Conservation (phyloP, 1,140 invertebrate genomes). For the Trichonephila clavata region DNA sequence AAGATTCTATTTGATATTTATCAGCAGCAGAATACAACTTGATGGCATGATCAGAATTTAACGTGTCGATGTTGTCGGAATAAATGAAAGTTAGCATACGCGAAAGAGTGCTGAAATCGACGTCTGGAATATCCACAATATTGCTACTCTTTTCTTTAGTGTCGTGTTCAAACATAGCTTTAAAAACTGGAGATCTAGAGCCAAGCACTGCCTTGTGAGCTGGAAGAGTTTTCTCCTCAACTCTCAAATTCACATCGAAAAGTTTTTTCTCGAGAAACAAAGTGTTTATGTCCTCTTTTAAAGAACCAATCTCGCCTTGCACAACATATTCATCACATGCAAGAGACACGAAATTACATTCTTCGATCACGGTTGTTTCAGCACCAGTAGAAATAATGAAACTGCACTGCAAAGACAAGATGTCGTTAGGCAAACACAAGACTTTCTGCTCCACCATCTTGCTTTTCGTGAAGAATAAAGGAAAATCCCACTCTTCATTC, state of each 20-base stretch:
- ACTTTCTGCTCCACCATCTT: background rate
- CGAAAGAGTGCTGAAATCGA: background rate
- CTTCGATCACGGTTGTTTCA: background rate
- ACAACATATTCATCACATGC: background rate
- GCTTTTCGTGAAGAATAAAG: background rate
- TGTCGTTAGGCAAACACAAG: background rate
- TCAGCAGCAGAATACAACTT: background rate
- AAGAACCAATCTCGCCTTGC: background rate
- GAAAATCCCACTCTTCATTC: background rate
- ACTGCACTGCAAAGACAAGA: background rate
- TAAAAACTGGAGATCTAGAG: constrained; percentile 58
- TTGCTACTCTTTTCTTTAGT: constrained; percentile 59
- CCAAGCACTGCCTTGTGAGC: constrained; percentile 52
- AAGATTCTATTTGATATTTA: background rate
- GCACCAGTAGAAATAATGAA: background rate
- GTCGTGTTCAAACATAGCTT: constrained; percentile 72
- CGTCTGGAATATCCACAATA: constrained; percentile 15
- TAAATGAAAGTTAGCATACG: constrained; percentile 33
- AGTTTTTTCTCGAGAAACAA: background rate
- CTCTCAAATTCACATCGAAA: background rate
- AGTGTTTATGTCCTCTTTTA: background rate
- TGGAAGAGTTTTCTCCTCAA: background rate
- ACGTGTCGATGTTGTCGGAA: background rate
- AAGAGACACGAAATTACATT: background rate
- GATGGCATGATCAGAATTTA: background rate